A percentile compares a stretch with the other conserved stretches of the same genome.
Conservation (phyloP, 2,888 invertebrate species). For the Synergus japonicus region DNA sequence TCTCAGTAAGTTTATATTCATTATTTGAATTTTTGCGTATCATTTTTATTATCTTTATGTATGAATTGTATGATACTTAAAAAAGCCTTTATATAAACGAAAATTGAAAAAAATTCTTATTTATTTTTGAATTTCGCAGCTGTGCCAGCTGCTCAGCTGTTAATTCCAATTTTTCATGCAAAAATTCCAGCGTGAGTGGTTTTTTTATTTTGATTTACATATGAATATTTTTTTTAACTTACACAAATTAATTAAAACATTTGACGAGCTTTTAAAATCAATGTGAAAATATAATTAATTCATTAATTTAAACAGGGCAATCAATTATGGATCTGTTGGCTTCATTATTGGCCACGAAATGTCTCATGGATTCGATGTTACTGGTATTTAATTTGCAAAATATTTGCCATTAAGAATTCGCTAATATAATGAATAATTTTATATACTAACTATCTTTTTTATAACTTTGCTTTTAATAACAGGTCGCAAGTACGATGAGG, state of each 20-base stretch:
- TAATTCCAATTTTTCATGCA: slow-evolving; percentile 18
- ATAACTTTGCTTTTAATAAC: slow-evolving; percentile 32
- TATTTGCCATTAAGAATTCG: not conserved
- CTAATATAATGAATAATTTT: too few species aligned
- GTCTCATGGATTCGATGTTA: slow-evolving; percentile 51
- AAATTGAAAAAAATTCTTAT: not conserved
- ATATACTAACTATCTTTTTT: too few species aligned
- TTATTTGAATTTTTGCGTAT: not conserved
- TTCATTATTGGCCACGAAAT: slow-evolving; percentile 51
- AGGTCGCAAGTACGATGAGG: slow-evolving; percentile 89
- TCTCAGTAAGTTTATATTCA: slow-evolving; percentile 12
- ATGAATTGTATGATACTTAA: not conserved
- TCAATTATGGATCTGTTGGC: slow-evolving; percentile 50
- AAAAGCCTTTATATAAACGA: too few species aligned
- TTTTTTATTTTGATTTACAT: not conserved
- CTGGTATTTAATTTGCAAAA: slow-evolving; percentile 42
- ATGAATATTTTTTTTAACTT: not conserved
- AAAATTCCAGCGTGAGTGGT: slow-evolving; percentile 19
- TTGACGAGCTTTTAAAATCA: not conserved
- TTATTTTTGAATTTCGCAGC: not conserved
- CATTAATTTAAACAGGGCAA: slow-evolving; percentile 39
- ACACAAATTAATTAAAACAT: not conserved
- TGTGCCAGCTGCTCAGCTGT: slow-evolving; percentile 19
- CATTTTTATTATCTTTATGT: not conserved
- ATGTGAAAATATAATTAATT: not conserved